Base-by-base conservation (phyloP, 2,888 invertebrate species). In the Netelia inedita region DNA sequence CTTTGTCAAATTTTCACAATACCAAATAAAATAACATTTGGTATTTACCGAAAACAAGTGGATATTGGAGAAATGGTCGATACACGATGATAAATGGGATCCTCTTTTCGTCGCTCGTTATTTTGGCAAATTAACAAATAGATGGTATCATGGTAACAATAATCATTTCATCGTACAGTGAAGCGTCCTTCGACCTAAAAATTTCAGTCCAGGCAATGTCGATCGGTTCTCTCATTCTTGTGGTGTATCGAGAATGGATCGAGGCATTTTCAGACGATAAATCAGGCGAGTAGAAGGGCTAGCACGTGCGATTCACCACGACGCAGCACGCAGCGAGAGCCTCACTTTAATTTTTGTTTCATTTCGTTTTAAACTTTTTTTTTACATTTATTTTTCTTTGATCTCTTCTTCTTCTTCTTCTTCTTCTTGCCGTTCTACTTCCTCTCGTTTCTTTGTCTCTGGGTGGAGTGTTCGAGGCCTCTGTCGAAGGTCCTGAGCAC, bases 301-400 rank as follows among this genome's bases (percentile, higher is more conserved):
- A 85, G 79, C 85, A 79, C 85, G 85, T 85, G 85, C 85, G 78
- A 74, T 82, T 59, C 65, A 50, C 83, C 66, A 78, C 59, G 82
- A 76, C 83, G 79, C 79, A 83, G 71, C 63, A 59, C 83, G 75
- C 75, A 66, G 65, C 68, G 16, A 75, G 65, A 75, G 65, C 57
- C 41, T 74, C 43, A 14, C 28, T 55, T 43, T 76, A 57, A 65
- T 16, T n/a, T 69, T 83, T 83, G 10, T 46, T 55, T 57, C 35
- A 35, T 66, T 35, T 6, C 14, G 2, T 55, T 65, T 41, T 61
- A 3, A 50, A 43, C 41, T 1, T 57, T 65, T n/a, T 0, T 72
- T 41, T n/a, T 57, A 46, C 53, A 16, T 57, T 35, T 72, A 41
- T 72, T 71, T 28, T 46, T 72, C 71, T 14, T 75, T 43, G 61